Percentiles rank a stretch among this genome's conserved stretches.
phyloP scores from a whole-genome alignment of 2,888 invertebrate genomes.

The Eristalis intricaria region DNA sequence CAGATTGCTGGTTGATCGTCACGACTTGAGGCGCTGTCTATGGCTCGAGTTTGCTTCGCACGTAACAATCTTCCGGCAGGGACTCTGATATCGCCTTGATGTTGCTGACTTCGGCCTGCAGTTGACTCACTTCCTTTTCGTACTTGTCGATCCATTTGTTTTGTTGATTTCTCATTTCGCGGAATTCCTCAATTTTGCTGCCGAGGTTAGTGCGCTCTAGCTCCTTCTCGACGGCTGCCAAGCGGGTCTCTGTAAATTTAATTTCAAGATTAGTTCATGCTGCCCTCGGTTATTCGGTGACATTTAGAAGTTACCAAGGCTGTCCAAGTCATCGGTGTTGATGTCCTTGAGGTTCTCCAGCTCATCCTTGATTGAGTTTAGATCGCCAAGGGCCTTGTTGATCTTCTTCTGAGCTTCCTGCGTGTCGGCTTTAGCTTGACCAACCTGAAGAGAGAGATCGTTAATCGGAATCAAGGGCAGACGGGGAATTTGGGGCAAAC shows the following conservation, averaged over 20 bases:
- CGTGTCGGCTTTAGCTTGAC: slow-evolving; percentile 92
- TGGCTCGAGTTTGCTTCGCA: slow-evolving; percentile 87
- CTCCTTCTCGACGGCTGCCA: slow-evolving; percentile 87
- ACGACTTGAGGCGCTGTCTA: slow-evolving; percentile 71
- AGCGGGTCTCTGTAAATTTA: slow-evolving; percentile 84
- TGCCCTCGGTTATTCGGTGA: not conserved
- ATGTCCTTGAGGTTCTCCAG: slow-evolving; percentile 89
- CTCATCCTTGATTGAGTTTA: slow-evolving; percentile 89
- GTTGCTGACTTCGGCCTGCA: slow-evolving; percentile 90
- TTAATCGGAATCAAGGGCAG: not conserved
- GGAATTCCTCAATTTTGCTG: slow-evolving; percentile 87
- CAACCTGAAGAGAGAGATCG: slow-evolving; percentile 84
- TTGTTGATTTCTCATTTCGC: slow-evolving; percentile 87
- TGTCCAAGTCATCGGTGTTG: slow-evolving; percentile 86
- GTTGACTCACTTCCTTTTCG: slow-evolving; percentile 87
- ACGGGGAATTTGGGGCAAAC: slow-evolving; percentile 77
- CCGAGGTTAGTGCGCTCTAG: slow-evolving; percentile 88
- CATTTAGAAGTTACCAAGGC: slow-evolving; percentile 81
- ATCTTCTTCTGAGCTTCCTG: slow-evolving; percentile 91
- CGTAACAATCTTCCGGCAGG: slow-evolving; percentile 92
- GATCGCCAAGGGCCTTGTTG: slow-evolving; percentile 88
- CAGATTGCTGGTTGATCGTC: slow-evolving; percentile 1
- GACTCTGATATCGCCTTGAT: slow-evolving; percentile 90
- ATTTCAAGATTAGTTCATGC: not conserved
- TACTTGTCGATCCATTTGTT: slow-evolving; percentile 90